Evolutionary conservation across 2,113 vertebrate genomes (phyloP), one percentile per base, ranked within the genome.

Genomic region (Furnarius figulus): DNA sequence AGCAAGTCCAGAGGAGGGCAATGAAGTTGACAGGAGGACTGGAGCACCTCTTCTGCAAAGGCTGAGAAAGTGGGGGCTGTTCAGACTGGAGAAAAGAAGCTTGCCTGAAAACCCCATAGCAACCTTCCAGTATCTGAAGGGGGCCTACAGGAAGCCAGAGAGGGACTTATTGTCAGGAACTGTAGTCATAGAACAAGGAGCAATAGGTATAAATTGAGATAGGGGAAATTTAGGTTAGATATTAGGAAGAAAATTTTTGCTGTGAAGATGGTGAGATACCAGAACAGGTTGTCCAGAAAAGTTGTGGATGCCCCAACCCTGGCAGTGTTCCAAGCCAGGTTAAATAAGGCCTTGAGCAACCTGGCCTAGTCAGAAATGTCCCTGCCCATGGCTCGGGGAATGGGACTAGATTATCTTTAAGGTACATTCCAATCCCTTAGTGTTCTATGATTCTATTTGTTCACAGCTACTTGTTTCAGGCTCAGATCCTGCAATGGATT

Each of bases 131-230:
- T 25, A 49, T 22, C 17, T 42, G 17, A 56, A 49, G 10, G 7
- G 42, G 40, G 10, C 13, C 0, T 1, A 35, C 6, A 65, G 25
- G 58, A 80, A 56, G 35, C 18, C 67, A 42, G 2, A 12, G n/a
- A 56, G 20, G 16, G 30, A 79, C 35, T 27, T 35, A 56, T 7
- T 13, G n/a, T 67, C 35, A 65, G 49, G 31, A 65, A 56, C 14
- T 65, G 18, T 3, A 30, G n/a, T 17, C 17, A 56, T 0, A 49
- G 42, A 5, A 56, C 20, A 72, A 72, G 30, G 10, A 65, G 3
- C 56, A 72, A 72, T 42, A 35, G n/a, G 20, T 40, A 10, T 7
- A 49, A 72, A 49, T 6, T 27, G 14, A 56, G 49, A 56, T 25
- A 22, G 10, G 5, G 9, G 11, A 33, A 73, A 37, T 58, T 65